A percentile compares a stretch with the other conserved stretches of the same genome.
These are phyloP conservation scores for Drosophila histrio DNA, from an alignment of 2,888 invertebrate species.

Conservation along the genomic window DNA sequence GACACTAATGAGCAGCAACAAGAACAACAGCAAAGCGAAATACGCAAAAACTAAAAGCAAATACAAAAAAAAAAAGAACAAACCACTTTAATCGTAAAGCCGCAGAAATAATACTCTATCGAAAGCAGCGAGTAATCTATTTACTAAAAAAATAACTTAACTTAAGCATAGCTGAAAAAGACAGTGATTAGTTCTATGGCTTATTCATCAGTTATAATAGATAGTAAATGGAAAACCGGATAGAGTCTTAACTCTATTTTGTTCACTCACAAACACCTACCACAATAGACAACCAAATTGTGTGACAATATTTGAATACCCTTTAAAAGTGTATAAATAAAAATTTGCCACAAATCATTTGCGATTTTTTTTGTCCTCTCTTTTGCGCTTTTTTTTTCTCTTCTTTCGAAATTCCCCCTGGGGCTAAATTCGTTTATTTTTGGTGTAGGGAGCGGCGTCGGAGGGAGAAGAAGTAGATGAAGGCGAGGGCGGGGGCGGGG, in stretches of 20 bases:
- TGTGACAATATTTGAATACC: not conserved
- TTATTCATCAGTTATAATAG: no score
- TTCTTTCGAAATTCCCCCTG: slow-evolving; percentile 69
- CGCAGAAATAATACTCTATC: slow-evolving; percentile 2
- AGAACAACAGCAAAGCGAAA: slow-evolving; percentile 54
- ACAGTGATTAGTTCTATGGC: no score
- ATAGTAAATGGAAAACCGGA: no score
- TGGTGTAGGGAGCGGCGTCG: slow-evolving; percentile 27
- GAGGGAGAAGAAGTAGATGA: slow-evolving; percentile 1
- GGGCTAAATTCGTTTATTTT: slow-evolving; percentile 74
- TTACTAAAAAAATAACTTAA: not conserved
- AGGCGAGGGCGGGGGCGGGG: not conserved
- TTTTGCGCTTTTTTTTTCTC: slow-evolving; percentile 34
- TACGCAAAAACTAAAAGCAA: slow-evolving; percentile 64
- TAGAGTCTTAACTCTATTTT: no score
- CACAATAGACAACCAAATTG: not conserved
- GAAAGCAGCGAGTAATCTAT: not conserved
- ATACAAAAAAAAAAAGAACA: slow-evolving; percentile 26
- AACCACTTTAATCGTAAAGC: not conserved
- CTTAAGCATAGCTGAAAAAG: no score
- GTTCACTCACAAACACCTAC: no score
- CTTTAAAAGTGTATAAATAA: slow-evolving; percentile 30
- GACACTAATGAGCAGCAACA: slow-evolving; percentile 70
- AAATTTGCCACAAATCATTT: slow-evolving; percentile 77
- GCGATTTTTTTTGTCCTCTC: slow-evolving; percentile 61